Conservation (phyloP, 2,797 vertebrate species). For the Falco novaeseelandiae region DNA sequence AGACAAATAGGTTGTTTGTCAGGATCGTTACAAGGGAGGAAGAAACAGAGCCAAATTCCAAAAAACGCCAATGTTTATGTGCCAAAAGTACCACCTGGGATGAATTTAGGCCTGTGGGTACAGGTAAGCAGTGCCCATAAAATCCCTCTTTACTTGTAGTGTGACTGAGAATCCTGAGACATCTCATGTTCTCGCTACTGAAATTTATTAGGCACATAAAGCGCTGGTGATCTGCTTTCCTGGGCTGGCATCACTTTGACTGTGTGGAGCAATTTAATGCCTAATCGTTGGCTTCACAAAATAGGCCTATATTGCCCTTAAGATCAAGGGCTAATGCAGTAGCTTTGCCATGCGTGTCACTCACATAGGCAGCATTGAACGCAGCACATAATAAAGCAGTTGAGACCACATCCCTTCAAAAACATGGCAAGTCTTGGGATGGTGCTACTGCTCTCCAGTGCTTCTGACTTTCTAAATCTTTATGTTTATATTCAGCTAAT, state of each 20-base stretch:
- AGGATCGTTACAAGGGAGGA: neutral
- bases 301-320: neutral
- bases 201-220: neutral
- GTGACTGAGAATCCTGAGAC: neutral
- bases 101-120: neutral
- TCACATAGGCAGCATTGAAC: neutral
- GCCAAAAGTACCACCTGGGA: constrained; percentile 15
- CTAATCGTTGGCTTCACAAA: neutral
- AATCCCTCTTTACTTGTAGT: neutral
- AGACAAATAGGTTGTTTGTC: constrained; percentile 27
- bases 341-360: neutral
- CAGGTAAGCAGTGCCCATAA: neutral
- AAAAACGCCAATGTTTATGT: neutral
- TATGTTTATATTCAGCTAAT: neutral
- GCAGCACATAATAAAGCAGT: neutral
- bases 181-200: neutral
- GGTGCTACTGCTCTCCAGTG: neutral
- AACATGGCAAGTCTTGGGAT: neutral
- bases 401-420: neutral
- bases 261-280: neutral
- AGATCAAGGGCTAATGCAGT: neutral
- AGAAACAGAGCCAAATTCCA: neutral
- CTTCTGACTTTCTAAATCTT: neutral
- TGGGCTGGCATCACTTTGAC: neutral
- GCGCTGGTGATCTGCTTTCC: neutral